Conservation (phyloP, 1,140 invertebrate species). For the Mesaphorura yosii region DNA sequence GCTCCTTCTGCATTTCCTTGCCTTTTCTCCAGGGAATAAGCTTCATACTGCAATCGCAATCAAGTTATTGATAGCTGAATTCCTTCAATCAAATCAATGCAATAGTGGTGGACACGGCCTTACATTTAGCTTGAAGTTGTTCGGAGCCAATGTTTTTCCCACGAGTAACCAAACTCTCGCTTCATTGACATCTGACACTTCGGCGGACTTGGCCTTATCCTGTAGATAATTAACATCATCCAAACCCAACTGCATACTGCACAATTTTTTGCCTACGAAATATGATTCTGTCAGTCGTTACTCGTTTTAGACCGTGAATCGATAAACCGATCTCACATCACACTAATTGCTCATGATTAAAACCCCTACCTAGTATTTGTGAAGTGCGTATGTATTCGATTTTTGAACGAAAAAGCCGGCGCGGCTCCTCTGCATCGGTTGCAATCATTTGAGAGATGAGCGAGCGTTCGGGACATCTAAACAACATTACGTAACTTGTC, state of each 20-base stretch:
- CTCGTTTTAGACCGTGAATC: too few species aligned
- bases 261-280: too few species aligned
- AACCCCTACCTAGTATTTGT: too few species aligned
- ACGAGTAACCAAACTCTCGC: slow-evolving; percentile 86
- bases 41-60: slow-evolving; percentile 52
- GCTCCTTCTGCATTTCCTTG: slow-evolving; percentile 65
- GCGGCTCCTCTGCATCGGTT: too few species aligned
- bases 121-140: slow-evolving; percentile 71
- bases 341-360: too few species aligned
- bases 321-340: too few species aligned
- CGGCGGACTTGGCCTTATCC: slow-evolving; percentile 50
- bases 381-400: too few species aligned
- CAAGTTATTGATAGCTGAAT: slow-evolving; percentile 2
- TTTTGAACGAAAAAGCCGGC: too few species aligned
- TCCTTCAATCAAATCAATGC: neutral
- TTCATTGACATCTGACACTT: slow-evolving; percentile 55
- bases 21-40: slow-evolving; percentile 66
- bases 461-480: too few species aligned
- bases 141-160: slow-evolving; percentile 71
- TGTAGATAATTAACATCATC: slow-evolving; percentile 15
- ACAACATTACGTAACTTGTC: too few species aligned
- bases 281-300: too few species aligned
- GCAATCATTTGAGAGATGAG: too few species aligned
- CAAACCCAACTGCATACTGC: neutral
- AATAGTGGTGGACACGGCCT: slow-evolving; percentile 8